Conservation (phyloP, 1,140 invertebrate species). For the Nautilus pompilius region DNA sequence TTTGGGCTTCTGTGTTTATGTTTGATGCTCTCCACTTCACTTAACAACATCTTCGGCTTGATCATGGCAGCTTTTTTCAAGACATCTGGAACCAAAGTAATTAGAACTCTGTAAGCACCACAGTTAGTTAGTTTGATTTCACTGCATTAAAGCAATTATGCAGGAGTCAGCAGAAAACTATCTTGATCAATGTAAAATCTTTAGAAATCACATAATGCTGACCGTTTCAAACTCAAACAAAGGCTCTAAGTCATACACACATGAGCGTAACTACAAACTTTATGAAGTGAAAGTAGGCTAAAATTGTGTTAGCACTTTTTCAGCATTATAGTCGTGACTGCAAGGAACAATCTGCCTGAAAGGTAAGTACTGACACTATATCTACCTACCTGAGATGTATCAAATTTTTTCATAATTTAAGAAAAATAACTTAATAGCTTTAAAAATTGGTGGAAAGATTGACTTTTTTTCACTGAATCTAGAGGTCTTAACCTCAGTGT, state of each 20-base stretch:
- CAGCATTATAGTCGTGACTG: too few species aligned
- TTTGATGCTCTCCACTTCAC: conserved; percentile 47
- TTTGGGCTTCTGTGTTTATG: conserved; percentile 48
- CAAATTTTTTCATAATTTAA: too few species aligned
- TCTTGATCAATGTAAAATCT: background rate
- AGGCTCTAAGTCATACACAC: background rate
- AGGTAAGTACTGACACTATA: too few species aligned
- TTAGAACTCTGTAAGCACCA: conserved; percentile 3
- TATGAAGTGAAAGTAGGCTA: too few species aligned
- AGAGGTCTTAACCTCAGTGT: too few species aligned
- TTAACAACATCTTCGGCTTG: conserved; percentile 37
- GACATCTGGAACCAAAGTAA: conserved; percentile 39
- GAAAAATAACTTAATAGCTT: too few species aligned
- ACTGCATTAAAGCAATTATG: background rate
- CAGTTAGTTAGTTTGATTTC: background rate
- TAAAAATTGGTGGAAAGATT: too few species aligned
- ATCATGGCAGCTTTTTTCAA: conserved; percentile 40
- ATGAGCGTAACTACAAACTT: background rate
- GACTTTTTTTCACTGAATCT: too few species aligned
- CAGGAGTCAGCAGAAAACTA: background rate
- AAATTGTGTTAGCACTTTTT: too few species aligned
- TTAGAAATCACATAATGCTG: background rate
- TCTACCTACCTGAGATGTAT: too few species aligned
- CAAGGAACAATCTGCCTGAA: too few species aligned
- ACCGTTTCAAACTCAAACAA: too few species aligned